These are phyloP conservation scores for Corbicula japonica DNA, from an alignment of 2,888 invertebrate species.

Conservation along the genomic window DNA sequence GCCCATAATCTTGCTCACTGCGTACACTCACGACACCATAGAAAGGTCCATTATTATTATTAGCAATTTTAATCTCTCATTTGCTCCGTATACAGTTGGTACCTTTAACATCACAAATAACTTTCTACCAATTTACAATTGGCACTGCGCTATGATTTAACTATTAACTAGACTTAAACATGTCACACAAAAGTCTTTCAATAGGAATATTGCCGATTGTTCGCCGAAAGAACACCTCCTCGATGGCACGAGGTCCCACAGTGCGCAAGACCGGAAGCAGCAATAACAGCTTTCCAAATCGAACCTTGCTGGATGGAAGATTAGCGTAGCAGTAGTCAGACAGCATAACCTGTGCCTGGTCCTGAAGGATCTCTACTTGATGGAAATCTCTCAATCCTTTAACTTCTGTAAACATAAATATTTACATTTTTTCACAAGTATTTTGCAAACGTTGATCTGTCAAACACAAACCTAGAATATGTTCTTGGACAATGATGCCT, in stretches of 20 bases:
- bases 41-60: too few relatives aligned
- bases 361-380: conserved; percentile 90
- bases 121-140: too few relatives aligned
- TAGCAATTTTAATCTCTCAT: too few relatives aligned
- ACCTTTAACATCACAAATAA: too few relatives aligned
- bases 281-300: conserved; percentile 92
- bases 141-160: too few relatives aligned
- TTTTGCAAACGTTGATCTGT: too few relatives aligned
- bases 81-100: too few relatives aligned
- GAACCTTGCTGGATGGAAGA: conserved; percentile 84
- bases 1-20: too few relatives aligned
- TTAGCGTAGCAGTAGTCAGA: conserved; percentile 89
- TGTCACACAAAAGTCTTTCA: conserved; percentile 90
- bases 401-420: conserved; percentile 88
- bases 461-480: too few relatives aligned
- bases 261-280: conserved; percentile 90
- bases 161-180: conserved; percentile 87
- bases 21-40: too few relatives aligned
- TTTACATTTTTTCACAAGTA: too few relatives aligned
- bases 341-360: conserved; percentile 92
- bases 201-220: conserved; percentile 92
- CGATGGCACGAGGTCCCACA: conserved; percentile 88
- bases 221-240: conserved; percentile 92
- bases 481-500: too few relatives aligned
- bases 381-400: conserved; percentile 89